Percentiles rank a stretch among this genome's conserved stretches.
These are phyloP conservation scores for Dione vanillae DNA, from an alignment of 2,888 invertebrate genomes.

Conservation along the genomic window DNA sequence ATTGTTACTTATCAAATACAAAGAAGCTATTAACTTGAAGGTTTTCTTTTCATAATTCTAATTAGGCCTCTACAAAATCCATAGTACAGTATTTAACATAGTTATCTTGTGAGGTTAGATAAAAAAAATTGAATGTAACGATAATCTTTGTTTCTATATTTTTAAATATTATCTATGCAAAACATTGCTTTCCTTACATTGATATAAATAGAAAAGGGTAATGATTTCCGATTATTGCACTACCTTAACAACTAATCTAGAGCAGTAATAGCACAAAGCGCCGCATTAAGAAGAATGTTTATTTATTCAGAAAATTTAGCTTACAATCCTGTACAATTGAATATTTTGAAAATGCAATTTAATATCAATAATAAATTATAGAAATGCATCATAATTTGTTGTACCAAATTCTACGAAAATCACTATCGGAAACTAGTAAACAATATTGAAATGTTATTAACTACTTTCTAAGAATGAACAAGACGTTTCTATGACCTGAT, in stretches of 20 bases:
- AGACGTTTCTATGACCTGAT: constrained; percentile 4
- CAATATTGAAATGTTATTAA: not conserved
- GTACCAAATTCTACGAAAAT: too few species aligned
- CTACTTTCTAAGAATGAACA: not conserved
- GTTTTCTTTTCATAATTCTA: constrained; percentile 1
- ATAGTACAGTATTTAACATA: too few species aligned
- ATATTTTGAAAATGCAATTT: too few species aligned
- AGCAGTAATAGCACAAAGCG: not conserved
- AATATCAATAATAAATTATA: too few species aligned
- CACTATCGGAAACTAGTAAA: not conserved
- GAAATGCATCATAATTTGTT: too few species aligned
- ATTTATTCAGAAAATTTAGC: too few species aligned
- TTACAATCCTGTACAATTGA: too few species aligned
- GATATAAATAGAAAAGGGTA: too few species aligned
- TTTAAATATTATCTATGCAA: not conserved
- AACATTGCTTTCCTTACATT: not conserved
- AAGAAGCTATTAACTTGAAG: constrained; percentile 12
- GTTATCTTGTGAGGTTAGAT: too few species aligned
- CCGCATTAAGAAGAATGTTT: not conserved
- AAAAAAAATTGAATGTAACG: too few species aligned
- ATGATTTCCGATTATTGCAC: not conserved
- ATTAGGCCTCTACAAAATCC: not conserved
- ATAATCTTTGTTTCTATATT: too few species aligned
- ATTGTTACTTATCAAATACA: not conserved
- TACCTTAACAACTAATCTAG: not conserved